These are phyloP conservation scores for Vultur gryphus DNA, from an alignment of 2,797 vertebrate genomes.

Conservation along the genomic window DNA sequence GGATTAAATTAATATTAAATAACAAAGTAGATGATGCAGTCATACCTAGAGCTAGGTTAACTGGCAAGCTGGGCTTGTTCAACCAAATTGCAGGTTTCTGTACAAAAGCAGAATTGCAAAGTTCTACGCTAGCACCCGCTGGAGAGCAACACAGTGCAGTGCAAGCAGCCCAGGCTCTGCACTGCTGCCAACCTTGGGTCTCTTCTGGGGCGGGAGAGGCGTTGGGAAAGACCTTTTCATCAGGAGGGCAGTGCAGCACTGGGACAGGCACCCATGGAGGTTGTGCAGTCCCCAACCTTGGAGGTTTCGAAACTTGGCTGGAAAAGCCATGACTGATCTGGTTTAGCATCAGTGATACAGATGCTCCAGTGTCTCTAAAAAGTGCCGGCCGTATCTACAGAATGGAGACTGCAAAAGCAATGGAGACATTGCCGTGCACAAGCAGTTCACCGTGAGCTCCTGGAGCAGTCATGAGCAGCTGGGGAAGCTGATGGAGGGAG, in stretches of 20 bases:
- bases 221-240: not conserved
- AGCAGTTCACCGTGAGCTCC: not conserved
- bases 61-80: not conserved
- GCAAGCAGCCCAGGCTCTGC: not conserved
- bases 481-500: not conserved
- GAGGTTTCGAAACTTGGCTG: not conserved
- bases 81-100: not conserved
- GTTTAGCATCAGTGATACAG: not conserved
- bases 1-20: not conserved
- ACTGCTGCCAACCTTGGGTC: not conserved
- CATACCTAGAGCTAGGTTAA: not conserved
- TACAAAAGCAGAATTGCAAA: not conserved
- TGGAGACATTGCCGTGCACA: fast-evolving
- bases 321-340: not conserved
- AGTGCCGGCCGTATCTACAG: fast-evolving
- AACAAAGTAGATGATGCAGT: not conserved
- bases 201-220: not conserved
- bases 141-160: not conserved
- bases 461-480: not conserved
- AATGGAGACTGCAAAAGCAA: not conserved
- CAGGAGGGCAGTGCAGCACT: not conserved
- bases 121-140: too few species aligned
- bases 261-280: not conserved
- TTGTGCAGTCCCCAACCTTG: too few species aligned
- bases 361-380: not conserved